Evolutionary conservation across 1,140 invertebrate genomes (phyloP).

Genomic region (Neodiprion lecontei): DNA sequence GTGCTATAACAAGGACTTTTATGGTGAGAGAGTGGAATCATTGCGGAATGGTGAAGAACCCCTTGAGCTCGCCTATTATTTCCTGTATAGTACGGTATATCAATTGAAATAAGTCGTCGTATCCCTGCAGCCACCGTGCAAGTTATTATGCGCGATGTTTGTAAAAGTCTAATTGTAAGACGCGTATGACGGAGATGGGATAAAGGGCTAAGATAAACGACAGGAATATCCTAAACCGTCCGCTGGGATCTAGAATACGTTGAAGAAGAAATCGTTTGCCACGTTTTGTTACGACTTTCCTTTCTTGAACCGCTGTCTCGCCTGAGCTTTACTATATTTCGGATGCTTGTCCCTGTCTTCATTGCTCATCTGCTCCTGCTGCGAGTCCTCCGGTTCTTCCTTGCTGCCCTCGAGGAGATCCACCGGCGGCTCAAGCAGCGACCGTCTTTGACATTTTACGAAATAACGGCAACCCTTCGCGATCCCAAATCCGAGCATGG

Average conservation of each 20-base stretch:
- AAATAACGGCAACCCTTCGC: conserved; percentile 65
- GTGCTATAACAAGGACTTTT: too few relatives aligned
- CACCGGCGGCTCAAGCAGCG: conserved; percentile 64
- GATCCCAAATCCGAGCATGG: conserved; percentile 66
- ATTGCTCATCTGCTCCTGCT: conserved; percentile 43
- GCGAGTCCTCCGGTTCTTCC: conserved; percentile 41
- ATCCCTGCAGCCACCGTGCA: too few relatives aligned
- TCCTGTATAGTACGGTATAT: too few relatives aligned
- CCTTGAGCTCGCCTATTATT: too few relatives aligned
- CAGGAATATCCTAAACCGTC: too few relatives aligned
- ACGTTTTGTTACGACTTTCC: conserved; percentile 62
- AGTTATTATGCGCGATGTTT: too few relatives aligned
- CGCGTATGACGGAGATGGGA: too few relatives aligned
- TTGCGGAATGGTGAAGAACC: too few relatives aligned
- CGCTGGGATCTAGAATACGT: neutral
- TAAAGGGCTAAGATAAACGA: too few relatives aligned
- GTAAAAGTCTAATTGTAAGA: too few relatives aligned
- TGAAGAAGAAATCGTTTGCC: neutral
- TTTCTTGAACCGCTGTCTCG: conserved; percentile 72
- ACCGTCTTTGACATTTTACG: conserved; percentile 62
- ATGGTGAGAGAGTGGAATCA: too few relatives aligned
- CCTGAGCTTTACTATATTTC: conserved; percentile 74
- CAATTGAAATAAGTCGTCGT: too few relatives aligned
- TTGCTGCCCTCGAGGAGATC: conserved; percentile 53
- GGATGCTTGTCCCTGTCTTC: conserved; percentile 48